Conservation (phyloP, 2,113 vertebrate species). For the Eublepharis macularius region DNA sequence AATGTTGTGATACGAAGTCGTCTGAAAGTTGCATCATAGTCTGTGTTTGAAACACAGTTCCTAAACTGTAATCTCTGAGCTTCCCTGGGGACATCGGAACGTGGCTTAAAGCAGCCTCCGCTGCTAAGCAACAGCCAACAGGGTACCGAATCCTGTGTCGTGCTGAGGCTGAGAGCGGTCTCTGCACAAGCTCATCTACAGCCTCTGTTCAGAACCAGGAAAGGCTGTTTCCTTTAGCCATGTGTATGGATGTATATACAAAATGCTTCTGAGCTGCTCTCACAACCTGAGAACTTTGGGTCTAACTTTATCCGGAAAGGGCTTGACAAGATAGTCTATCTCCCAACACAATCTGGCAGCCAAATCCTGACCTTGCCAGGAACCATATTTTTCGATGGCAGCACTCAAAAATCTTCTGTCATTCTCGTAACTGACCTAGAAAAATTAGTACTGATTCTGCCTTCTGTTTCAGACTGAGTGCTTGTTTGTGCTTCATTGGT, state of each 20-base stretch:
- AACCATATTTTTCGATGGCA: background rate
- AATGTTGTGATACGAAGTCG: background rate
- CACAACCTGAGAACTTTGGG: background rate
- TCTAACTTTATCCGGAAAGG: background rate
- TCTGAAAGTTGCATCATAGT: background rate
- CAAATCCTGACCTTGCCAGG: background rate
- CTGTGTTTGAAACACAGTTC: background rate
- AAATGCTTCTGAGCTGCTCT: background rate
- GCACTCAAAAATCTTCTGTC: background rate
- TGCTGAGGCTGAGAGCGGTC: too few relatives aligned
- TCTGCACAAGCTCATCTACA: too few relatives aligned
- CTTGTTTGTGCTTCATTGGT: background rate
- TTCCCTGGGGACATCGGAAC: background rate
- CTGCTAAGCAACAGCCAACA: too few relatives aligned
- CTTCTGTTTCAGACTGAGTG: background rate
- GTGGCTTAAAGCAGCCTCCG: background rate
- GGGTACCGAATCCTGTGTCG: too few relatives aligned
- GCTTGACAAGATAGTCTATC: background rate
- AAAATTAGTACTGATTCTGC: background rate
- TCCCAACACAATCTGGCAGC: conserved; percentile 4
- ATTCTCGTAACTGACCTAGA: conserved; percentile 5
- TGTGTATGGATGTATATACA: background rate
- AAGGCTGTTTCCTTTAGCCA: background rate
- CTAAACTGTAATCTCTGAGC: background rate
- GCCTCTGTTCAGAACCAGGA: background rate